These are phyloP conservation scores for Casuarius casuarius DNA, from an alignment of 2,113 vertebrate genomes.

Conservation along the genomic window DNA sequence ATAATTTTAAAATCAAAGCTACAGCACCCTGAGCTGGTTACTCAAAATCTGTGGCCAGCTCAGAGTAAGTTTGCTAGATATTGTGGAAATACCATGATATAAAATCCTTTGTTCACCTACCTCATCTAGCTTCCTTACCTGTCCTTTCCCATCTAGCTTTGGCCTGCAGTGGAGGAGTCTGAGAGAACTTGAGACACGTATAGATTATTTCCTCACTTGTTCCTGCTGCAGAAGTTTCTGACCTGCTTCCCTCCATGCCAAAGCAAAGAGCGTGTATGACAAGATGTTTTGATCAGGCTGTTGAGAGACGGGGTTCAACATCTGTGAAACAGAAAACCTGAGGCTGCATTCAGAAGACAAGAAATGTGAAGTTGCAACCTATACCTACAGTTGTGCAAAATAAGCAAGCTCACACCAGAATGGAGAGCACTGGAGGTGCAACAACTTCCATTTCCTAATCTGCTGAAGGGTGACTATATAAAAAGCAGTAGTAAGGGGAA, in stretches of 20 bases:
- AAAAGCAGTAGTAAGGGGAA: background rate
- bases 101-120: background rate
- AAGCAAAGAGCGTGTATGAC: background rate
- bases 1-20: background rate
- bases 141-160: background rate
- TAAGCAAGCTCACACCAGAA: background rate
- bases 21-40: background rate
- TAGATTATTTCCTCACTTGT: background rate
- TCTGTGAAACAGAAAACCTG: slow-evolving; percentile 49
- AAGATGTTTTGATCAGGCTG: background rate
- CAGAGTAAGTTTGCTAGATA: background rate
- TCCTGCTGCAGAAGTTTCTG: slow-evolving; percentile 9
- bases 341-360: slow-evolving; percentile 11
- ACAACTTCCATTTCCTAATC: background rate
- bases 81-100: background rate
- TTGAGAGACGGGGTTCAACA: background rate
- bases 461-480: background rate
- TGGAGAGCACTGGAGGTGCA: background rate
- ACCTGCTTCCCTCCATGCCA: slow-evolving; percentile 25
- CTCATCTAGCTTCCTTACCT: slow-evolving; percentile 31
- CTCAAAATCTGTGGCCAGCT: background rate
- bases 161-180: fast-evolving
- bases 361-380: background rate
- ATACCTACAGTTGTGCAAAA: background rate
- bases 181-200: slow-evolving; percentile 30